Percentiles rank a stretch among this genome's conserved stretches.
Conservation (phyloP, 2,797 vertebrate genomes). For the Pangasius sanitwongsei region DNA sequence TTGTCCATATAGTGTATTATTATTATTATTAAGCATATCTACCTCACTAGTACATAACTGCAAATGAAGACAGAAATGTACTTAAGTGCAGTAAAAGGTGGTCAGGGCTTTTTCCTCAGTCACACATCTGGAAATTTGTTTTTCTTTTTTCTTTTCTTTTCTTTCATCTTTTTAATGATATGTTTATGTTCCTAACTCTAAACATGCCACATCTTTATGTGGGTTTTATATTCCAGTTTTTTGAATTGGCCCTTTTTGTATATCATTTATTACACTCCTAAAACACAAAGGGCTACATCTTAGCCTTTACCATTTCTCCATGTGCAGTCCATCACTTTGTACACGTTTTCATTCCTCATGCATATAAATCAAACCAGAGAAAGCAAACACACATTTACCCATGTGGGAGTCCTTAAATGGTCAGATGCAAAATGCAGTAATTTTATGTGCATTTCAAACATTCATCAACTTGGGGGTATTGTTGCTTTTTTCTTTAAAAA, state of each 20-base stretch:
- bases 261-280: neutral
- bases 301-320: slow-evolving; percentile 2
- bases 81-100: slow-evolving; percentile 3
- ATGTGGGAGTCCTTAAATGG: slow-evolving; percentile 39
- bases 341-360: slow-evolving; percentile 15
- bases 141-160: neutral
- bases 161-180: neutral
- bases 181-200: neutral
- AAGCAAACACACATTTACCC: slow-evolving; percentile 16
- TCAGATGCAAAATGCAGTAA: slow-evolving; percentile 15
- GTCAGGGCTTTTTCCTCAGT: neutral
- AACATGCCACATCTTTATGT: slow-evolving; percentile 6
- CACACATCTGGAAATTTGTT: neutral
- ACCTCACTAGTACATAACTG: neutral
- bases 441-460: slow-evolving; percentile 62
- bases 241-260: neutral
- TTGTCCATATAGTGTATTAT: neutral
- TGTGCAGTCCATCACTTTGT: slow-evolving; percentile 26
- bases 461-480: slow-evolving; percentile 54
- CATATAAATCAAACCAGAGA: slow-evolving; percentile 34
- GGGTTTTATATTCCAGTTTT: neutral
- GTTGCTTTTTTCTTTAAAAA: slow-evolving; percentile 36
- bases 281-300: neutral
- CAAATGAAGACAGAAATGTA: neutral
- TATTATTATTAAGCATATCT: neutral